Conservation (phyloP, 2,797 vertebrate genomes). For the Esox lucius region DNA sequence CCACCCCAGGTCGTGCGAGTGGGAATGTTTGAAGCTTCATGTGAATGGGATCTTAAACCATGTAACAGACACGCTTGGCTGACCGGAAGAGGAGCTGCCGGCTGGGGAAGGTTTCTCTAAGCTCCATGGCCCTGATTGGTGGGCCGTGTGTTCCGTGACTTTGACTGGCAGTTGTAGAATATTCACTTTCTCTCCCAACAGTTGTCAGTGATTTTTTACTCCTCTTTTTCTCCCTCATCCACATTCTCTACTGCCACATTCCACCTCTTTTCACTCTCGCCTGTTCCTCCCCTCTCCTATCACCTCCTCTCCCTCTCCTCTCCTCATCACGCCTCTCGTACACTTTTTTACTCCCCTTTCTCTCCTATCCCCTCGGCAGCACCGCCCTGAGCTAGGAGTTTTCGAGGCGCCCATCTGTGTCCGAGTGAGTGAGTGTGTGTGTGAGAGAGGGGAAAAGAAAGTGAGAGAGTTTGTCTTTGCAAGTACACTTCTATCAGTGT, state of each 20-base stretch:
- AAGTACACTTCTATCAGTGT: background rate
- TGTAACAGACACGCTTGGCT: constrained; percentile 59
- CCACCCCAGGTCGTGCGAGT: constrained; percentile 40
- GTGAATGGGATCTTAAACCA: background rate
- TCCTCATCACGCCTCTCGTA: background rate
- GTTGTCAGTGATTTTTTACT: too few species aligned
- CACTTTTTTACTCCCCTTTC: constrained; percentile 43
- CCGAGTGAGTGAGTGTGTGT: constrained; percentile 4
- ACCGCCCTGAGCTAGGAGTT: constrained; percentile 24
- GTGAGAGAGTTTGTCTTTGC: constrained; percentile 4
- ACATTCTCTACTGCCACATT: too few species aligned
- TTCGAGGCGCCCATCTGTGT: constrained; percentile 19
- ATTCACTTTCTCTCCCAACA: too few species aligned
- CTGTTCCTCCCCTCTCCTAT: background rate
- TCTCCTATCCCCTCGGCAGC: constrained; percentile 35
- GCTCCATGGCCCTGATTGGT: too few species aligned
- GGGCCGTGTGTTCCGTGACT: too few species aligned
- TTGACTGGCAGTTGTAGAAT: too few species aligned
- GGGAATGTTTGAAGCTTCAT: background rate
- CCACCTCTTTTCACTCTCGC: background rate
- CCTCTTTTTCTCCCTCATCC: background rate
- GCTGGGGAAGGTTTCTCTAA: background rate
- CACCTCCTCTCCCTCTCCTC: background rate
- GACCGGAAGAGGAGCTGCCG: constrained; percentile 44
- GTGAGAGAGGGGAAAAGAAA: constrained; percentile 9